Percentiles rank a stretch among this genome's conserved stretches.
These are phyloP conservation scores for Rhynchophorus ferrugineus DNA, from an alignment of 1,140 invertebrate species.

Conservation along the genomic window DNA sequence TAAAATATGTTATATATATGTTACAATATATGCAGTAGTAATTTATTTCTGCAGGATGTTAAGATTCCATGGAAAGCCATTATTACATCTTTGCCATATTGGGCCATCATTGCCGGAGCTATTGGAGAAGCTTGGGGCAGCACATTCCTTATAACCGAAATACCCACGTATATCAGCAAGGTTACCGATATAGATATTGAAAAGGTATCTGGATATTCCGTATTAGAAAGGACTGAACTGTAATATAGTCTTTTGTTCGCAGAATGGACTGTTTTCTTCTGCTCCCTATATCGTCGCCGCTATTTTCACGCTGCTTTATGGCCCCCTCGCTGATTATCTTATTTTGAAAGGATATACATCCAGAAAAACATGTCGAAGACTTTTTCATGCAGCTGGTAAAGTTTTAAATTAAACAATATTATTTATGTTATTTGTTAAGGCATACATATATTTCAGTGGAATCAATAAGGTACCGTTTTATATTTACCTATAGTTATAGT, in stretches of 20 bases:
- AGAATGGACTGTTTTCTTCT: slow-evolving; percentile 69
- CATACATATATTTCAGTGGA: no score
- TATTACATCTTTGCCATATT: slow-evolving; percentile 68
- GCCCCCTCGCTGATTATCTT: slow-evolving; percentile 55
- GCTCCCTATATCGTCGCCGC: slow-evolving; percentile 72
- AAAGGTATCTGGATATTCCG: slow-evolving; percentile 25
- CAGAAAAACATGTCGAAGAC: slow-evolving; percentile 51
- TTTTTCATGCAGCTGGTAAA: slow-evolving; percentile 56
- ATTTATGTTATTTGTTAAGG: no score
- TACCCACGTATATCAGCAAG: slow-evolving; percentile 82
- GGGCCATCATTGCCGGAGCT: slow-evolving; percentile 73
- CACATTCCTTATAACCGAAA: slow-evolving; percentile 82
- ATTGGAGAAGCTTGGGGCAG: slow-evolving; percentile 88
- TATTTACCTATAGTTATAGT: no score
- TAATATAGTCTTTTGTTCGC: no score
- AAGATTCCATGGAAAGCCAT: slow-evolving; percentile 70
- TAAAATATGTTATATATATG: no score
- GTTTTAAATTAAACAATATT: background rate
- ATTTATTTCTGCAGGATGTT: slow-evolving; percentile 14
- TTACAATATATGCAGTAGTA: no score
- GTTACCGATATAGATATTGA: slow-evolving; percentile 74
- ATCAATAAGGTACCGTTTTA: no score
- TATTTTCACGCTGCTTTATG: slow-evolving; percentile 56
- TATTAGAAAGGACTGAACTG: no score
- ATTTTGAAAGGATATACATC: slow-evolving; percentile 48